Base-by-base conservation (phyloP, 2,113 vertebrate species). In the Siphamia tubifer region DNA sequence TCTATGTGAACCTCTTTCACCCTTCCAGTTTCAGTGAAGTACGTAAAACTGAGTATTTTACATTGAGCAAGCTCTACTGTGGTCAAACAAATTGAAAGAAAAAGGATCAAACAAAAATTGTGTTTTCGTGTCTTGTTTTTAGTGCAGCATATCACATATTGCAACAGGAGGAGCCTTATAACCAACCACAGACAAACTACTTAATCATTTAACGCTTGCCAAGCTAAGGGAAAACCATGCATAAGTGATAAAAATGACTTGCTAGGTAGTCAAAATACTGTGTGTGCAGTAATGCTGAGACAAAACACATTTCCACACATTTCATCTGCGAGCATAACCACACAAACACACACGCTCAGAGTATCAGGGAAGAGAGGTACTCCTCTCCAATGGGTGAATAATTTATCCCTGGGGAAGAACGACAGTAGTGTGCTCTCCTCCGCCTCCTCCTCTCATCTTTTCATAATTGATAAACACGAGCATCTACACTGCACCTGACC, bases 381-480 rank as follows among this genome's bases (percentile, higher is more conserved):
- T 85, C 31, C 19, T 80, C 76, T 85, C 79, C 55, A 69, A 23
- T 4, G 30, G 56, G 74, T 92, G 64, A 92, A 92, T 91, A 75
- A 92, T 92, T 91, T 61, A 91, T 89, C 67, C 62, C 40, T 2
- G 31, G 61, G 73, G 79, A 73, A 70, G 85, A 83, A 85, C 9
- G 66, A 78, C 79, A 79, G 83, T 60, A 58, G 62, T 16, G 65
- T 62, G 74, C 76, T 79, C 83, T 76, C 79, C 77, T 83, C n/a
- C n/a, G n/a, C 79, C 81, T 81, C 55, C 60, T 68, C 57, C 68
- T 81, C 86, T 85, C 54, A 56, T 81, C 80, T 72, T 73, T 92
- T 80, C 79, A 92, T 92, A 90, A 92, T 90, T 92, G 81, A 92
- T 92, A 88, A 88, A 88, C 68, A 84, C 71, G 73, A 89, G 84